Base-by-base conservation (phyloP, 92 coral and sea anemone genomes). In the Nematostella vectensis region DNA sequence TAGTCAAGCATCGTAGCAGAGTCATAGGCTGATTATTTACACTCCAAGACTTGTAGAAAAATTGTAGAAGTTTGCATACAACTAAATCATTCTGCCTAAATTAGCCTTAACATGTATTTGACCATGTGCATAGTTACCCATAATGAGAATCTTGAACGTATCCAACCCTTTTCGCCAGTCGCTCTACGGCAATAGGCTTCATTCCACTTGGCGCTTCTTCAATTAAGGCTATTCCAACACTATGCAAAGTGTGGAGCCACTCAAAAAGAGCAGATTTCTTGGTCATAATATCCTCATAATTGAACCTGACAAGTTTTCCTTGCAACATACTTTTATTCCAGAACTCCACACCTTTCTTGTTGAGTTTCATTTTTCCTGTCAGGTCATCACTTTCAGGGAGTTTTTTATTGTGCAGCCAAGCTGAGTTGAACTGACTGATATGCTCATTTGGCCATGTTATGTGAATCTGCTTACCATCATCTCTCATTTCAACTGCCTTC, bases 391-490 rank as follows among this genome's bases (percentile, higher is more conserved):
- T 42, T 16, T 84, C 94, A 18, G 29, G 53, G 3, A 84, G 72
- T 39, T 72, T 63, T 47, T 75, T 52, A 6, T 48, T 36, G 54
- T 79, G 69, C 11, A 83, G 76, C 86, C 82, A 78, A 18, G 55
- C 55, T 23, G 86, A 68, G 38, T 63, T 55, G 62, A 67, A 83
- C 52, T 54, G 65, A 21, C 83, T 84, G 12, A 70, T 61, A 52
- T 84, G 94, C 1, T 63, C 19, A 54, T 84, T 87, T 4, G 94
- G 83, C 94, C 94, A 84, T 3, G 50, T 44, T 18, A 84, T 48
- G 1, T 63, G 48, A 25, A 84, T 29, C 64, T 54, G 53, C 31
- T 57, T 55, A 18, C 87, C 94, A 33, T 66, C 48, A 17, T 20
- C 23, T 49, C 62, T 30, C 12, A 74, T 65, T 1, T 74, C 54